Base-by-base conservation (phyloP, 2,113 vertebrate species). In the Pongo abelii region DNA sequence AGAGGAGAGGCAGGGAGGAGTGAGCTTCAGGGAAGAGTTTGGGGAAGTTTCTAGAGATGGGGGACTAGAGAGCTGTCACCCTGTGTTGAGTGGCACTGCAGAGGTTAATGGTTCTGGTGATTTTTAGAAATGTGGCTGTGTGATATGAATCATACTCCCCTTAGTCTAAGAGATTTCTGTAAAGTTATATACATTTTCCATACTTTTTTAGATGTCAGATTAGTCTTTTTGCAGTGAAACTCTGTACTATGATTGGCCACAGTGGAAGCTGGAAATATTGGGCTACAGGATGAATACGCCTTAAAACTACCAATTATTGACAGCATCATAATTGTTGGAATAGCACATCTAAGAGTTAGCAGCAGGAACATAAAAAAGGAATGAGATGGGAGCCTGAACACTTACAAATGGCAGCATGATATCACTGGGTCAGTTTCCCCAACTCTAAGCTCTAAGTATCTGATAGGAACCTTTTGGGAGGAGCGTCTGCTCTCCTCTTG, bases 111-210 rank as follows among this genome's bases (percentile, higher is more conserved):
- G 50, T 90, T 91, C 81, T 67, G 52, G 43, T 46, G 61, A 59
- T 74, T 52, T 97, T 89, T 83, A 89, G 86, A 97, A 96, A 81
- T 57, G n/a, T 89, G 80, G 12, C 84, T 97, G n/a, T 79, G 69
- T 50, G 80, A n/a, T 78, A n/a, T 93, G 85, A 96, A 64, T 96
- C 89, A 91, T 81, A 35, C 1, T 61, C 32, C 52, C 61, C 50
- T 91, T 38, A 55, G 40, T 69, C 78, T 67, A 35, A 91, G 50
- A 88, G 75, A 38, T 40, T 90, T 94, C 43, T 52, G n/a, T 80
- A 43, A 81, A 61, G 40, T 52, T 89, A 79, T 35, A 48, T 40
- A 20, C 1, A 16, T 50, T 70, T 92, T 59, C 11, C 50, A 78
- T 57, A 61, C 27, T 9, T 81, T 40, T 48, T 32, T 48, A 38